Conservation (phyloP, 1,140 invertebrate species). For the Drosophila gunungcola region DNA sequence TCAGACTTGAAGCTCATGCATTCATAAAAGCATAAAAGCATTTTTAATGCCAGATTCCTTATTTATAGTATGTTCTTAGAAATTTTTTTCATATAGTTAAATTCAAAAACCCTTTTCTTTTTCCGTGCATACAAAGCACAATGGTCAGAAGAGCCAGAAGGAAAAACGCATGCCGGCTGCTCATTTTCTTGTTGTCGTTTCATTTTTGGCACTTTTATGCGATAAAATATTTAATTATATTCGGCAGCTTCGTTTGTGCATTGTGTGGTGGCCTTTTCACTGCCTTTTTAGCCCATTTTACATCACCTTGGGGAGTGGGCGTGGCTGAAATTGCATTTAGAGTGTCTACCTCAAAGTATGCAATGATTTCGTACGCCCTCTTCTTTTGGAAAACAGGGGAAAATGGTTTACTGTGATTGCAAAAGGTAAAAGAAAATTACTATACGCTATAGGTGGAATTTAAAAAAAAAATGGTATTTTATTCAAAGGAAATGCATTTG, state of each 20-base stretch:
- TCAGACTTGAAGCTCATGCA: too few species aligned
- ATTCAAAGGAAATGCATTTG: too few species aligned
- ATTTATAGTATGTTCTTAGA: too few species aligned
- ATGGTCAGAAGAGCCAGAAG: conserved; percentile 32
- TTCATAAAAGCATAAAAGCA: too few species aligned
- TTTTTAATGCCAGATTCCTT: too few species aligned
- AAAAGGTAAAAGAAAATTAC: neutral
- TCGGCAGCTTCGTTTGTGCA: conserved; percentile 78
- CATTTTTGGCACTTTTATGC: conserved; percentile 82
- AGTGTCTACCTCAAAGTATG: conserved; percentile 44
- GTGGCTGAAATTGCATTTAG: conserved; percentile 55
- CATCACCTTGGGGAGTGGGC: conserved; percentile 50
- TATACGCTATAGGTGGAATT: neutral
- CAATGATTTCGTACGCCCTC: conserved; percentile 12
- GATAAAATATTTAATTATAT: conserved; percentile 84
- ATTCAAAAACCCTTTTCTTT: neutral
- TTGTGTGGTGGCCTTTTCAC: conserved; percentile 64
- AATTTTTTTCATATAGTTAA: too few species aligned
- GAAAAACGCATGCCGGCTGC: conserved; percentile 75
- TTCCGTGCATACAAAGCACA: conserved; percentile 14
- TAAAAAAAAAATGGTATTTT: too few species aligned
- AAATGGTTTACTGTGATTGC: neutral
- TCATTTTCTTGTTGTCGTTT: conserved; percentile 80
- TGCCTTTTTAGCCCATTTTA: conserved; percentile 47
- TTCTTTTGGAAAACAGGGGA: neutral